These are phyloP conservation scores for Latrodectus geometricus DNA, from an alignment of 1,140 invertebrate genomes.

Conservation along the genomic window DNA sequence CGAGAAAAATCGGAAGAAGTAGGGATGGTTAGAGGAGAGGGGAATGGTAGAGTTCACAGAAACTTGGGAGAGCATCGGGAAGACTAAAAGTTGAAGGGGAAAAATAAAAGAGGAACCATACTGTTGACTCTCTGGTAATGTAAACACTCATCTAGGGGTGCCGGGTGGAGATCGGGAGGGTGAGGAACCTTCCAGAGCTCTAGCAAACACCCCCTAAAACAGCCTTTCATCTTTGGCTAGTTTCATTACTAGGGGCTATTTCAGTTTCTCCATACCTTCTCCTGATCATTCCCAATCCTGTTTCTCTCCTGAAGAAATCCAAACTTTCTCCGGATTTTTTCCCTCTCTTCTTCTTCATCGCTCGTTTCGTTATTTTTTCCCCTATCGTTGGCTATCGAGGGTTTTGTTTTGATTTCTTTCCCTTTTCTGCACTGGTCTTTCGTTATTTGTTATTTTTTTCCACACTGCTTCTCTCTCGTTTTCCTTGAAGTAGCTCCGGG, in stretches of 20 bases:
- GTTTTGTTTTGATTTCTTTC: constrained; percentile 51
- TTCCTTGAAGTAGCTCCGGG: constrained; percentile 14
- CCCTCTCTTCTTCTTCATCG: constrained; percentile 2
- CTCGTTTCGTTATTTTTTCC: constrained; percentile 10
- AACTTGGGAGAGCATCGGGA: not conserved
- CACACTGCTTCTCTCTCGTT: not conserved
- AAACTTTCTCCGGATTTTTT: constrained; percentile 39
- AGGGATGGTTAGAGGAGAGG: not conserved
- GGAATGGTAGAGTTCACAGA: not conserved
- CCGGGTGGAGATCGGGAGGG: not conserved
- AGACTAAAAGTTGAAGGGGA: not conserved
- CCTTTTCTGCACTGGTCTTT: not conserved
- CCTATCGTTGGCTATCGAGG: constrained; percentile 19
- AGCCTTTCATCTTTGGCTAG: constrained; percentile 50
- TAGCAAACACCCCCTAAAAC: constrained; percentile 51
- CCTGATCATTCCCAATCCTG: constrained; percentile 20
- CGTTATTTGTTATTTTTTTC: not conserved
- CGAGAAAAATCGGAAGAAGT: not conserved
- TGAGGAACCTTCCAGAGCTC: constrained; percentile 10
- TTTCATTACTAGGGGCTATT: constrained; percentile 57
- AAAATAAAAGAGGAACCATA: constrained; percentile 53
- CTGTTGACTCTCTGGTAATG: constrained; percentile 60
- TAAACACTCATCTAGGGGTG: constrained; percentile 42
- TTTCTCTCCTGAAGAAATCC: constrained; percentile 40
- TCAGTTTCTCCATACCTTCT: constrained; percentile 27